Conservation (phyloP, 1,140 invertebrate species). For the Drosophila santomea region DNA sequence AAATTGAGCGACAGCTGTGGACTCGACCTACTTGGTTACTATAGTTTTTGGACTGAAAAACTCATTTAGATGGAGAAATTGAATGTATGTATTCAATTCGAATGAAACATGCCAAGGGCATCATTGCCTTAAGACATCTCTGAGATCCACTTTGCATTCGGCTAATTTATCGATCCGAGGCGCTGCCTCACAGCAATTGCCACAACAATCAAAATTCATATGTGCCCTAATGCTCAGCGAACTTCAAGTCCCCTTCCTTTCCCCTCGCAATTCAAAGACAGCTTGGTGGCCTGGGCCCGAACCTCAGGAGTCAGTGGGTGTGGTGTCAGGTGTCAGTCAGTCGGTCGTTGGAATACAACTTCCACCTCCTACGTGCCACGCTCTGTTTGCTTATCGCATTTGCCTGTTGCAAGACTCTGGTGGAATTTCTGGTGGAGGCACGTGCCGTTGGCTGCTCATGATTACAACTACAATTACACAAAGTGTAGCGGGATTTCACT, state of each 20-base stretch:
- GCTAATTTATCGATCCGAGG: background rate
- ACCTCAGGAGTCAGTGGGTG: conserved; percentile 16
- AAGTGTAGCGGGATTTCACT: conserved; percentile 50
- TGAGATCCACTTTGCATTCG: background rate
- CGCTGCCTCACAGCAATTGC: background rate
- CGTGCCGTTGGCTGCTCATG: conserved; percentile 57
- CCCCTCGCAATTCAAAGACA: background rate
- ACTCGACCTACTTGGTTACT: background rate
- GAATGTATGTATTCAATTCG: too few species aligned
- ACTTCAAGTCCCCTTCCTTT: conserved; percentile 2
- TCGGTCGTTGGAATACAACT: conserved; percentile 7
- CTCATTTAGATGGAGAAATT: too few species aligned
- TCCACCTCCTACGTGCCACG: conserved; percentile 58
- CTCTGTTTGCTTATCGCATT: conserved; percentile 73
- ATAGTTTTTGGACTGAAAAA: background rate
- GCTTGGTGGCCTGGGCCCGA: background rate
- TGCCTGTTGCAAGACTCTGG: conserved; percentile 35
- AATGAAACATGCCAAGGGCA: too few species aligned
- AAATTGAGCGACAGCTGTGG: background rate
- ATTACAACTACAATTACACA: conserved; percentile 65
- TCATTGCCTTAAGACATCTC: background rate
- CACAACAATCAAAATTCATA: conserved; percentile 28
- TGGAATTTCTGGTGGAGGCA: conserved; percentile 26
- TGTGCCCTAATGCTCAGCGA: conserved; percentile 13
- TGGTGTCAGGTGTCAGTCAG: conserved; percentile 42